Evolutionary conservation across 2,888 invertebrate genomes (phyloP).

Genomic region (Leucania comma): DNA sequence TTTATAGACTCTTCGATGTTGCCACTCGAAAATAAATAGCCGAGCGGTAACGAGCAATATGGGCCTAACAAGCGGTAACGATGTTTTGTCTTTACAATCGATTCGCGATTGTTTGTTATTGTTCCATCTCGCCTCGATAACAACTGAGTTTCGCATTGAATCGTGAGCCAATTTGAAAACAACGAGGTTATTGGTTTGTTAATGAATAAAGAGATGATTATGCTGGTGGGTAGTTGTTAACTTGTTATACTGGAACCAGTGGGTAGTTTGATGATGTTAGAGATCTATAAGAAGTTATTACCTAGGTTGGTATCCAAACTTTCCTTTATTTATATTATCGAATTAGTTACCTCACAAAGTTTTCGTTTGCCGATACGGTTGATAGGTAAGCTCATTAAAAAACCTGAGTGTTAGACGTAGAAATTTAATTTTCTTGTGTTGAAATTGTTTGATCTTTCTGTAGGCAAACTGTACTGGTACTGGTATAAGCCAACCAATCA

Average conservation of each 20-base stretch:
- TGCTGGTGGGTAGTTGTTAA: constrained; percentile 21
- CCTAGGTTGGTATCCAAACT: background rate
- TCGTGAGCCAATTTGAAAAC: constrained; percentile 64
- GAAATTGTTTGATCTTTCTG: background rate
- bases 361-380: too few relatives aligned
- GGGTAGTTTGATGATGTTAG: background rate
- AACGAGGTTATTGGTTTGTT: constrained; percentile 61
- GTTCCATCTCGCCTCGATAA: constrained; percentile 73
- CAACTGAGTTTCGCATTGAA: constrained; percentile 70
- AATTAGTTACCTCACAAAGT: background rate
- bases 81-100: constrained; percentile 85
- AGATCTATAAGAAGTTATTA: background rate
- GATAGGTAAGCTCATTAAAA: background rate
- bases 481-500: constrained; percentile 28
- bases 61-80: constrained; percentile 87
- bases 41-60: constrained; percentile 86
- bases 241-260: background rate
- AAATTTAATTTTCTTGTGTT: background rate
- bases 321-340: background rate
- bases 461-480: background rate
- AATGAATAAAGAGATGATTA: constrained; percentile 41
- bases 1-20: constrained; percentile 89
- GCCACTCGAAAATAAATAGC: constrained; percentile 90
- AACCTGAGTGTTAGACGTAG: background rate
- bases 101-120: constrained; percentile 81